Evolutionary conservation across 2,797 vertebrate genomes (phyloP).

Genomic region (Dendrocincla fuliginosa): DNA sequence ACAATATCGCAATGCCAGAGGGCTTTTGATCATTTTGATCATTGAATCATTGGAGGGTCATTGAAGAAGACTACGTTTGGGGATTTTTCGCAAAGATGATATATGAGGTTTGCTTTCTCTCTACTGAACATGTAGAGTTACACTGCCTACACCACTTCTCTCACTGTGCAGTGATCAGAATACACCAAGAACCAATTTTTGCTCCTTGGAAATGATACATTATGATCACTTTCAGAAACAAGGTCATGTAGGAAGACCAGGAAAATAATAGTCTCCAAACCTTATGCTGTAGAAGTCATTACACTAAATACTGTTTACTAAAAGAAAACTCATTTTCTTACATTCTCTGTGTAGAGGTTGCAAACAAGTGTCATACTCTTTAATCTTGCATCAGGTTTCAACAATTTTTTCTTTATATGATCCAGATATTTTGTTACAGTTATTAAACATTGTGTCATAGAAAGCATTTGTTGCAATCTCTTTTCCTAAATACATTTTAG

Average conservation of each 20-base stretch:
- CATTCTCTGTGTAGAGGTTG: accelerated
- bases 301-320: background rate
- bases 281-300: background rate
- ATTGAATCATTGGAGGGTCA: background rate
- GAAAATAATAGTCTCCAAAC: background rate
- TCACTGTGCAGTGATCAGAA: background rate
- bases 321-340: background rate
- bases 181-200: background rate
- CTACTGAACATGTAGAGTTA: constrained; percentile 53
- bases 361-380: background rate
- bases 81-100: constrained; percentile 70
- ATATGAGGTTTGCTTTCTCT: constrained; percentile 70
- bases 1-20: background rate
- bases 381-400: background rate
- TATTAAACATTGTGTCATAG: background rate
- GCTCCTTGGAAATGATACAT: background rate
- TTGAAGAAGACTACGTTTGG: background rate
- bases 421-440: background rate
- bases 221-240: background rate
- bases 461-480: background rate
- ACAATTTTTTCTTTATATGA: background rate
- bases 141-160: background rate
- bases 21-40: background rate
- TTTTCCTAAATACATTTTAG: background rate
- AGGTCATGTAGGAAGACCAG: background rate